Conservation (phyloP, 2,797 vertebrate genomes). For the Momotus momota region DNA sequence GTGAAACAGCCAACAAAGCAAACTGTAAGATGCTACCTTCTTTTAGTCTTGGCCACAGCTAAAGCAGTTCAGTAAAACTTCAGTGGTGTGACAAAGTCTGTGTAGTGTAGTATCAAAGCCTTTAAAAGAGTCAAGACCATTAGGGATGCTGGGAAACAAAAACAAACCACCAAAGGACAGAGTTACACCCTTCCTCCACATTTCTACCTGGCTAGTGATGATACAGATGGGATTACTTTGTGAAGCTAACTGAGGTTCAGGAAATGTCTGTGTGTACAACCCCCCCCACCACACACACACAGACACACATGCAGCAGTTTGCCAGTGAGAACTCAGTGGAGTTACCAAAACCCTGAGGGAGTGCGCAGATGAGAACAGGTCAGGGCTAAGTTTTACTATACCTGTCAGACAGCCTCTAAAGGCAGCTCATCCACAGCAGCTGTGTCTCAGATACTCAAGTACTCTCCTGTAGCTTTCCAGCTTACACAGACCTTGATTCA, state of each 20-base stretch:
- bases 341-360: fast-evolving
- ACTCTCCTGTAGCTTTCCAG: neutral
- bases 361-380: neutral
- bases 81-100: neutral
- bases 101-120: neutral
- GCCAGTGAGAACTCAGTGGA: neutral
- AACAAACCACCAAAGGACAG: neutral
- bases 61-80: neutral
- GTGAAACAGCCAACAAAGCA: slow-evolving; percentile 39
- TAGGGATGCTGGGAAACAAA: neutral
- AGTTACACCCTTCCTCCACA: slow-evolving; percentile 22
- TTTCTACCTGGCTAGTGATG: neutral
- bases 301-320: neutral
- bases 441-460: neutral
- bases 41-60: slow-evolving; percentile 3
- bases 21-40: neutral
- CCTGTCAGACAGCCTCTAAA: neutral
- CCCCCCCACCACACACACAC: neutral
- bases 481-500: neutral
- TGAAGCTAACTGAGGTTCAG: neutral
- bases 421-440: neutral
- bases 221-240: neutral
- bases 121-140: neutral
- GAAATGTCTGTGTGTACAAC: neutral
- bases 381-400: neutral